Evolutionary conservation across 2,797 vertebrate species (phyloP), one percentile per base, ranked within the genome.

Genomic region (Oryzias dopingdopingensis): DNA sequence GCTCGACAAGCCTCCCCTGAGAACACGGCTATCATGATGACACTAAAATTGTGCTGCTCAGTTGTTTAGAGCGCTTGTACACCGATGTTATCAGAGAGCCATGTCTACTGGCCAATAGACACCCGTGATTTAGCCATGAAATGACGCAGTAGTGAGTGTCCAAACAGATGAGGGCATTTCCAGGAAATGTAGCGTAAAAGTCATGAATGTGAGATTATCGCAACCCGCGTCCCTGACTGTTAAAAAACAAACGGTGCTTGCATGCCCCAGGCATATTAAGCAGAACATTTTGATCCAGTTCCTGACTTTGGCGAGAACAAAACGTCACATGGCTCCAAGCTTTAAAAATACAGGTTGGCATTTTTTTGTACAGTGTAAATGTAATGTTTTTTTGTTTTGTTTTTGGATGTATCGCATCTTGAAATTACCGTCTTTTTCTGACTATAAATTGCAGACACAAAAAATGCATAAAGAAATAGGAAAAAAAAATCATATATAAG

Each of bases 81-180:
- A 24, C 56, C 46, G 73, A 76, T 74, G 63, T 74, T 72, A 73
- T 74, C 66, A 56, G 65, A 59, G 80, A 79, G 60, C 52, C 42
- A 5, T 78, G 78, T 74, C 74, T 68, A 64, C 64, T 23, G 44
- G 40, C 29, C 52, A 61, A 75, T 4, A 76, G 64, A 75, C 52
- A 51, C 77, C 77, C 37, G 72, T 43, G 15, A 71, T 84, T 79
- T 70, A 73, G 52, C 57, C 66, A 41, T 45, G 44, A 65, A 63
- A 83, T 60, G 76, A 82, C 64, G 52, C 59, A 18, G 18, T 18
- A 52, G 62, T 56, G 72, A 69, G 60, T 56, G 62, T 72, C 65
- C 59, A 78, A 80, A 80, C 76, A 79, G 56, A 70, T 65, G 52
- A 72, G 53, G 47, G 51, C 0, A 65, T 70, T 61, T 79, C 67